Evolutionary conservation across 1,140 invertebrate genomes (phyloP), one percentile per base, ranked within the genome.

Genomic region (Panagrolaimus sp.): DNA sequence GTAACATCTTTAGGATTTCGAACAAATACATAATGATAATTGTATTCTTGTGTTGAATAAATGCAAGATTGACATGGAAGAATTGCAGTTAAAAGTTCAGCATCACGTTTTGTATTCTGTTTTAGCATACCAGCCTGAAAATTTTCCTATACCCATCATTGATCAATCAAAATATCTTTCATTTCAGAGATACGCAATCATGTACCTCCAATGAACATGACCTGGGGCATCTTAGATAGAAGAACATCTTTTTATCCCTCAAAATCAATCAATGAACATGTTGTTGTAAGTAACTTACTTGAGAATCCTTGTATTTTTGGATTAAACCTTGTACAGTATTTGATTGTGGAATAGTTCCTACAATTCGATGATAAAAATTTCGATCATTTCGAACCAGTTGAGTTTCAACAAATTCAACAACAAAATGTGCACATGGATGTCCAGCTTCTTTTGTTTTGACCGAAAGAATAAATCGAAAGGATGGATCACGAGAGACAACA

Each of bases 41-140:
- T 44, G 63, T 65, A 65, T 32, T 65, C 63, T 32, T 43, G 45
- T 0, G 10, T 38, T 32, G 63, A 44, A 47, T 65, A 65, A 15
- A 65, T 43, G 63, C 63, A 65, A 44, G 17, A 21, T 43, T 65
- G 63, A 15, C 63, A 65, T 32, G 63, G 63, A 0, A 65, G 9
- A 21, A 65, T 47, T 12, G 63, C 14, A 2, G n/a, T 65, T 32
- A 65, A 32, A 21, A 65, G 21, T 21, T 65, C 43, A 12, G 45
- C 63, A n/a, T 65, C 63, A 32, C 63, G 63, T n/a, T 47, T 65
- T 24, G 63, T 65, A 32, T 65, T 65, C 21, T 65, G 63, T 47
- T 65, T 65, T 14, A 65, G 26, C 43, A 47, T 47, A 14, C 26
- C 32, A 5, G 45, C 43, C 63, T 65, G 32, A 65, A 65, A 43